Conservation (phyloP, 2,888 invertebrate genomes). For the Callyntrura sp. region DNA sequence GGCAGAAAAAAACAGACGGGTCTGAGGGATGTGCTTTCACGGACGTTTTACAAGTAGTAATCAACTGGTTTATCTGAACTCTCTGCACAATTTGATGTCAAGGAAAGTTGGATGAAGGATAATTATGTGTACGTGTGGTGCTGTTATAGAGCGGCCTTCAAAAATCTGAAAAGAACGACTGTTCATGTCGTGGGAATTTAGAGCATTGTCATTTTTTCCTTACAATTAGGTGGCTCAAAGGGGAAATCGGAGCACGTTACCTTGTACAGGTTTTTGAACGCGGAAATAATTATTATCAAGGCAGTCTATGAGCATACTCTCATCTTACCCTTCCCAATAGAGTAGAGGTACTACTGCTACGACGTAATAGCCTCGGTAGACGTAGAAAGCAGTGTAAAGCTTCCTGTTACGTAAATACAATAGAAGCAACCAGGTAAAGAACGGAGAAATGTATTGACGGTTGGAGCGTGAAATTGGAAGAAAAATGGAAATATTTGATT, state of each 20-base stretch:
- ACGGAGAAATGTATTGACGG: background rate
- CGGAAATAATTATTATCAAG: background rate
- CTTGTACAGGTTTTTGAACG: conserved; percentile 43
- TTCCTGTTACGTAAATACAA: background rate
- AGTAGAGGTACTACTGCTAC: too few relatives aligned
- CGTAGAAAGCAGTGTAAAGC: too few relatives aligned
- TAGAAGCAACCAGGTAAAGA: background rate
- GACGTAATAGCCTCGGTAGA: too few relatives aligned
- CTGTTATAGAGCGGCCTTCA: background rate
- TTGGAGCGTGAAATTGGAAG: background rate
- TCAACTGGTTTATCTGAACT: conserved; percentile 5
- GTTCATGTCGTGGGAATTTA: too few relatives aligned
- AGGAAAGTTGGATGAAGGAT: background rate
- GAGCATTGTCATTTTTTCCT: too few relatives aligned
- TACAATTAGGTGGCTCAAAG: too few relatives aligned
- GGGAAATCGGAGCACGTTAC: too few relatives aligned
- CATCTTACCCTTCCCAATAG: too few relatives aligned
- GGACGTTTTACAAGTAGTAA: background rate
- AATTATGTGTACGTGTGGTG: background rate
- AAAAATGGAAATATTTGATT: conserved; percentile 25
- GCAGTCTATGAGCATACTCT: conserved; percentile 11
- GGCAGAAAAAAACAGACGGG: too few relatives aligned
- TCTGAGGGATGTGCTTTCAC: too few relatives aligned
- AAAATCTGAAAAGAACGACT: too few relatives aligned
- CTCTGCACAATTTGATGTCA: background rate